These are phyloP conservation scores for Rhynchophorus ferrugineus DNA, from an alignment of 1,140 invertebrate genomes.

Conservation along the genomic window DNA sequence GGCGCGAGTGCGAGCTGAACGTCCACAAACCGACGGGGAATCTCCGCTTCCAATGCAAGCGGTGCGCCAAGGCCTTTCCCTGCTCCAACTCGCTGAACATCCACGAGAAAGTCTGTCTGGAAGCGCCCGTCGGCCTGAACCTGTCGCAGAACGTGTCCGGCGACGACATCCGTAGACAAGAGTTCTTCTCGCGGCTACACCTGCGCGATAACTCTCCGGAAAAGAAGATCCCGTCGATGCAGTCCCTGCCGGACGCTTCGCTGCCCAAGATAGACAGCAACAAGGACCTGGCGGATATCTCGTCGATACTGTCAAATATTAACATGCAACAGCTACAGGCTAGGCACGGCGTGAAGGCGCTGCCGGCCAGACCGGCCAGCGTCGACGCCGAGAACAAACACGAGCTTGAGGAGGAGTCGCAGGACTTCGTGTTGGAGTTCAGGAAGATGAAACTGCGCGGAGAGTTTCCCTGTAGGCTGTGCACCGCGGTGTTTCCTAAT, in stretches of 20 bases:
- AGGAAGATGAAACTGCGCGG: constrained; percentile 78
- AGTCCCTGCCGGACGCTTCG: background rate
- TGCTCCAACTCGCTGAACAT: constrained; percentile 61
- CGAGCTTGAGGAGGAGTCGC: constrained; percentile 69
- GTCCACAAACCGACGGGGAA: constrained; percentile 53
- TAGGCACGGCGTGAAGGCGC: constrained; percentile 40
- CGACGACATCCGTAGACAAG: constrained; percentile 54
- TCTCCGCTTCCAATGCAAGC: constrained; percentile 63
- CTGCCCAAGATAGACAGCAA: constrained; percentile 41
- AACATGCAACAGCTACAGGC: constrained; percentile 50
- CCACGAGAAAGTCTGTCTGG: constrained; percentile 52
- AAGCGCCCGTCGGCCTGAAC: constrained; percentile 28
- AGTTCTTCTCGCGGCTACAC: constrained; percentile 74
- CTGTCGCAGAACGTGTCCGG: constrained; percentile 39
- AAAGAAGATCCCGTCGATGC: constrained; percentile 18
- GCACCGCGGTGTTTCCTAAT: constrained; percentile 76
- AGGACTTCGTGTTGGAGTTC: constrained; percentile 71
- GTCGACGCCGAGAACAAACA: constrained; percentile 29
- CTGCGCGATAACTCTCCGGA: constrained; percentile 57
- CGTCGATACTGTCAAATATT: constrained; percentile 68
- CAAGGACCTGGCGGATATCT: constrained; percentile 75
- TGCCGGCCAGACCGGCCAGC: constrained; percentile 34
- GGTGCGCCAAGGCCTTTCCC: constrained; percentile 67
- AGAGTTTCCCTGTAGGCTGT: constrained; percentile 82
- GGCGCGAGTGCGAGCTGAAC: constrained; percentile 62